Percentiles rank a stretch among this genome's conserved stretches.
Conservation (phyloP, 2,797 vertebrate species). For the Oryzias dopingdopingensis region DNA sequence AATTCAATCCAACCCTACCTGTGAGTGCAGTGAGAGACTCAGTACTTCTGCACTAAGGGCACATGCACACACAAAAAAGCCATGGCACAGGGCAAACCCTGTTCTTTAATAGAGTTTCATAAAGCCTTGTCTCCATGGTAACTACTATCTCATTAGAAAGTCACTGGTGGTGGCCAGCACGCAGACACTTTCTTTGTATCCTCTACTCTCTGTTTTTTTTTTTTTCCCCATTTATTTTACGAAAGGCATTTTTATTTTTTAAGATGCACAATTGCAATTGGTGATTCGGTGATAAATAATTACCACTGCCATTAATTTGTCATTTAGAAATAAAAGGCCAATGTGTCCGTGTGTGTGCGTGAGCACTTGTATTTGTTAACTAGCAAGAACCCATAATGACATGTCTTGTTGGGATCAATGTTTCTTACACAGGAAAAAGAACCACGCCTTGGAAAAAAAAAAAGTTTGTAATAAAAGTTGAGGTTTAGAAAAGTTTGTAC, state of each 20-base stretch:
- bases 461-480: no score
- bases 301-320: conserved; percentile 10
- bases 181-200: conserved; percentile 50
- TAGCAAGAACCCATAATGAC: no score
- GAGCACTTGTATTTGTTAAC: no score
- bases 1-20: conserved; percentile 44
- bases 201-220: conserved; percentile 43
- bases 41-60: conserved; percentile 31
- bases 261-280: conserved; percentile 28
- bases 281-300: conserved; percentile 21
- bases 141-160: conserved; percentile 70
- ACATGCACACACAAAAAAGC: conserved; percentile 40
- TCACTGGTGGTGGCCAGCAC: conserved; percentile 58
- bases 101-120: conserved; percentile 59
- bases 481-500: no score
- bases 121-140: conserved; percentile 72
- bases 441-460: no score
- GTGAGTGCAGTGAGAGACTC: conserved; percentile 45
- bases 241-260: conserved; percentile 18
- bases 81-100: conserved; percentile 62
- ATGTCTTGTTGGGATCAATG: no score
- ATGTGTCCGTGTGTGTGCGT: background rate
- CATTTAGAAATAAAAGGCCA: conserved; percentile 18
- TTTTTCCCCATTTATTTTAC: conserved; percentile 6
- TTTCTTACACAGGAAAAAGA: no score